Conservation (phyloP, 2,113 vertebrate genomes). For the Cichladusa arquata region DNA sequence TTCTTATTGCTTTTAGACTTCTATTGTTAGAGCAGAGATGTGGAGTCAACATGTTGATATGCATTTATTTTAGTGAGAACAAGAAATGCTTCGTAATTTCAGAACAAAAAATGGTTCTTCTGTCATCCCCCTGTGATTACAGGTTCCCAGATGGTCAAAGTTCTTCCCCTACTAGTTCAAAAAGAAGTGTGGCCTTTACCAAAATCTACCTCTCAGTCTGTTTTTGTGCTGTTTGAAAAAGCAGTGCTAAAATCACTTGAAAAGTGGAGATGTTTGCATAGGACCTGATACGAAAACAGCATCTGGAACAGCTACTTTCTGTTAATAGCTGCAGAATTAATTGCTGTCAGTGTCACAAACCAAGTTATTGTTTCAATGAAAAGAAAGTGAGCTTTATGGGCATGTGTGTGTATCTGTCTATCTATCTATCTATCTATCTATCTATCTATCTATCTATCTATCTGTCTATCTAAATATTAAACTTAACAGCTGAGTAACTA, state of each 20-base stretch:
- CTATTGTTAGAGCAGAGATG: not conserved
- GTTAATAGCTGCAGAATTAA: not conserved
- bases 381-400: not conserved
- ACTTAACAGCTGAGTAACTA: not conserved
- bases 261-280: not conserved
- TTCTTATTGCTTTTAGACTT: not conserved
- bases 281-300: fast-evolving
- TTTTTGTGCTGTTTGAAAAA: not conserved
- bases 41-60: not conserved
- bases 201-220: not conserved
- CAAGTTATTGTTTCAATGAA: not conserved
- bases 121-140: not conserved
- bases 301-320: not conserved
- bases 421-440: too few species aligned
- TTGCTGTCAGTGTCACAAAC: not conserved
- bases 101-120: not conserved
- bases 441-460: too few species aligned
- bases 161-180: not conserved
- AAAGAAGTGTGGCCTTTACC: not conserved
- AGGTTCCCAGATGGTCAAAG: not conserved
- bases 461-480: too few species aligned
- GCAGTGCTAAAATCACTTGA: not conserved
- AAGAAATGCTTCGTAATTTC: not conserved
- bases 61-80: not conserved
- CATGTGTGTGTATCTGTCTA: not conserved